Base-by-base conservation (phyloP, 2,888 invertebrate species). In the Pollenia griseotomentosa region DNA sequence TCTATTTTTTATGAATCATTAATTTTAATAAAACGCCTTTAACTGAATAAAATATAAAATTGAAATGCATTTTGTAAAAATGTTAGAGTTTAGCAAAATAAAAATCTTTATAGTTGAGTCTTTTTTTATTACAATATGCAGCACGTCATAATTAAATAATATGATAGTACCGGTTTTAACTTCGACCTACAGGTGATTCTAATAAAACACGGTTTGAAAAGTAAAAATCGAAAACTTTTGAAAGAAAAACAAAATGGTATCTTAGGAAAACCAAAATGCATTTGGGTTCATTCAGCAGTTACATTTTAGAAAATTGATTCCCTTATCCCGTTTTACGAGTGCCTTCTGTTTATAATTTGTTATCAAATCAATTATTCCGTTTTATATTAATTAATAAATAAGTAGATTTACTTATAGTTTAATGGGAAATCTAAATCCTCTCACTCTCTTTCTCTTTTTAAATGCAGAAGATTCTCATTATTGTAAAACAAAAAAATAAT, bases 1-100 rank as follows among this genome's bases (percentile, higher is more conserved):
- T 83, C 2, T 53, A 79, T 10, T 71, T 42, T 81, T 73, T 11
- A 83, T 83, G 78, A 83, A 57, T 83, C 78, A 83, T 73, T 78
- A 42, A 83, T 71, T 83, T 65, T 71, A 65, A 33, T 65, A 78
- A 71, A 71, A 33, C 71, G 75, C 57, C 55, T 81, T 53, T 14
- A 40, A 12, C 7, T 48, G 1, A 40, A 40, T 40, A 70, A 61
- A 48, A 23, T 59, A 44, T 46, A 46, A 42, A 10, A 65, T 44
- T 33, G 11, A 80, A 53, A 4, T 48, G 11, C 59, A 70, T 70
- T 53, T 71, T 44, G 12, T 16, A 8, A 70, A 53, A 61, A 42
- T 70, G 14, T 65, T 53, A 61, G 51, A 70, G 2, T 70, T 70
- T 16, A 42, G 9, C 40, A 44, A 46, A 23, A 46, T 14, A 48